phyloP scores from a whole-genome alignment of 2,888 invertebrate genomes.

The Odiellus spinosus region DNA sequence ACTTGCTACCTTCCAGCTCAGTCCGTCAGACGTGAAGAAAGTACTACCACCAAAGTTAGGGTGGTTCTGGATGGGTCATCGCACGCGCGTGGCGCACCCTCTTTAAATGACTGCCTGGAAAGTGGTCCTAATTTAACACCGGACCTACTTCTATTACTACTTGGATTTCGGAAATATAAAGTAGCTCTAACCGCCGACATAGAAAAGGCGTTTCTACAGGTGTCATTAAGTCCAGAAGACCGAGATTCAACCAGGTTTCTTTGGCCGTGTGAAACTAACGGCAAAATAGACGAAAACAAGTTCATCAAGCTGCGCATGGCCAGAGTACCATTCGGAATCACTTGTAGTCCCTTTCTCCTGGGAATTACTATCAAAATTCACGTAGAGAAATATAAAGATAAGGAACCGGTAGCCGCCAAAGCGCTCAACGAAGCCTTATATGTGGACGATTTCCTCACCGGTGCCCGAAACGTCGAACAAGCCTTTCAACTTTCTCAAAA shows the following conservation, averaged over 20 bases:
- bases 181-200: slow-evolving; percentile 5
- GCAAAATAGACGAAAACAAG: too few species aligned
- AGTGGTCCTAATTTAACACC: slow-evolving; percentile 6
- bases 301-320: too few species aligned
- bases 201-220: slow-evolving; percentile 8
- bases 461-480: too few species aligned
- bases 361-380: too few species aligned
- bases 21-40: slow-evolving; percentile 2
- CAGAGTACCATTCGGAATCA: too few species aligned
- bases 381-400: too few species aligned
- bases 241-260: slow-evolving; percentile 3
- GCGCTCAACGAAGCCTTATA: too few species aligned
- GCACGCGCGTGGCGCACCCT: neutral
- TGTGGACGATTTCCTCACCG: too few species aligned
- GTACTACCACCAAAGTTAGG: slow-evolving; percentile 1
- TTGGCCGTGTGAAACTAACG: neutral
- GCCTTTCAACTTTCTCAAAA: neutral
- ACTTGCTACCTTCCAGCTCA: slow-evolving; percentile 5
- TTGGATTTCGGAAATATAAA: slow-evolving; percentile 9
- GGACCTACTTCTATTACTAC: neutral
- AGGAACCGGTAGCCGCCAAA: too few species aligned
- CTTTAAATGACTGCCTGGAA: slow-evolving; percentile 6
- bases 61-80: slow-evolving; percentile 9
- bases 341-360: too few species aligned
- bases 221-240: slow-evolving; percentile 1